Evolutionary conservation across 2,113 vertebrate genomes (phyloP).

Genomic region (Brachyhypopomus occidentalis): DNA sequence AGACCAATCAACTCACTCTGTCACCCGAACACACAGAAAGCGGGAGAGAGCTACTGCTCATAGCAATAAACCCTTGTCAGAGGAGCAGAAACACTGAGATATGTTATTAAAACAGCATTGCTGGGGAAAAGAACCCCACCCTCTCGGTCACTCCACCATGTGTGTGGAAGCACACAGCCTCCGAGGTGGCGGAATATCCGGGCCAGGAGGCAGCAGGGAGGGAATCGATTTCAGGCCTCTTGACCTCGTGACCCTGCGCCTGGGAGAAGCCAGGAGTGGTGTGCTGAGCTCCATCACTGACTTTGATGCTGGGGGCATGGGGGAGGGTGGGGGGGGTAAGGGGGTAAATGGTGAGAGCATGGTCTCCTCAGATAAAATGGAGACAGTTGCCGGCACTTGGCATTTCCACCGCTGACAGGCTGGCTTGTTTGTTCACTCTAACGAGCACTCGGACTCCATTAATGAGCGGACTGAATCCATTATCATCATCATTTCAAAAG

Average conservation of each 20-base stretch:
- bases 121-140: background rate
- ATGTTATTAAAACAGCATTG: background rate
- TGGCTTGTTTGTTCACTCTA: constrained; percentile 99
- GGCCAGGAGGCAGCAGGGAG: constrained; percentile 61
- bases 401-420: constrained; percentile 96
- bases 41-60: constrained; percentile 5
- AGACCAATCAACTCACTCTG: constrained; percentile 4
- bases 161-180: constrained; percentile 17
- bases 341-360: constrained; percentile 94
- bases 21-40: background rate
- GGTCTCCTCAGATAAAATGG: constrained; percentile 96
- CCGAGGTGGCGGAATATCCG: constrained; percentile 28
- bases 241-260: constrained; percentile 68
- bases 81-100: background rate
- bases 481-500: constrained; percentile 99
- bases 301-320: constrained; percentile 55
- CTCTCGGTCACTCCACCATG: background rate
- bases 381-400: constrained; percentile 91
- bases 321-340: constrained; percentile 71
- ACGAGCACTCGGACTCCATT: constrained; percentile 99
- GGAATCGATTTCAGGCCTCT: constrained; percentile 74
- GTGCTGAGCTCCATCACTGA: constrained; percentile 43
- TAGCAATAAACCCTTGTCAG: background rate
- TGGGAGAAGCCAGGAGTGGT: constrained; percentile 65
- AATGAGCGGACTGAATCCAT: constrained; percentile 99